These are phyloP conservation scores for Pristiophorus japonicus DNA, from an alignment of 2,113 vertebrate species.

Conservation along the genomic window DNA sequence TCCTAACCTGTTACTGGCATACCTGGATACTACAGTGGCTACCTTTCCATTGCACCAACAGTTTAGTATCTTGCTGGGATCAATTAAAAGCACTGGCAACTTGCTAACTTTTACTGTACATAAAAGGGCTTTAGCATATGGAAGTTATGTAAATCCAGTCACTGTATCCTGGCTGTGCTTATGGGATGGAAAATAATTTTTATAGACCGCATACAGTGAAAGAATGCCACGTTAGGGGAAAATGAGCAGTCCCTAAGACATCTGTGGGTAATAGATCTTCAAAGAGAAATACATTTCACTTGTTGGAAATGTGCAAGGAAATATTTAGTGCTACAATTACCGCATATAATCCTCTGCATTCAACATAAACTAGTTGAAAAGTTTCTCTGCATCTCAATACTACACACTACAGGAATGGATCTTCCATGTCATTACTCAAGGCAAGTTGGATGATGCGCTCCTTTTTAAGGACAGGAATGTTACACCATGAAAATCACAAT, in stretches of 20 bases:
- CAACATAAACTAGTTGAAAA: background rate
- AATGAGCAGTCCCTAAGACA: background rate
- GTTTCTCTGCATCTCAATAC: background rate
- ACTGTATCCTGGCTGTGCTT: background rate
- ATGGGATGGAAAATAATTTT: background rate
- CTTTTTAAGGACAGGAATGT: no score
- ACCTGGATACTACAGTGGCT: background rate
- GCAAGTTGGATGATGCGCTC: no score
- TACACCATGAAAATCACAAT: no score
- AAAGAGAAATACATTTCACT: background rate
- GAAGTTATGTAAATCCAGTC: background rate
- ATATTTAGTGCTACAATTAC: background rate
- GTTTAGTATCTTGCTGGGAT: background rate
- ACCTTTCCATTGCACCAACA: background rate
- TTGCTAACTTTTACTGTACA: background rate
- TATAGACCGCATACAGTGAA: background rate
- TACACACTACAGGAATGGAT: background rate
- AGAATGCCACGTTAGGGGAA: background rate
- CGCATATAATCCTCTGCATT: background rate
- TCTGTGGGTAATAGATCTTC: background rate
- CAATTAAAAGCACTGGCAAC: background rate
- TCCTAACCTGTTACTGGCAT: background rate
- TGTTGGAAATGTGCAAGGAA: background rate
- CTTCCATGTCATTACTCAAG: no score
- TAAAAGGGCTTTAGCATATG: background rate